Percentiles rank a stretch among this genome's conserved stretches.
Evolutionary conservation across 2,888 invertebrate species (phyloP).

Genomic region (Sericinus montela): DNA sequence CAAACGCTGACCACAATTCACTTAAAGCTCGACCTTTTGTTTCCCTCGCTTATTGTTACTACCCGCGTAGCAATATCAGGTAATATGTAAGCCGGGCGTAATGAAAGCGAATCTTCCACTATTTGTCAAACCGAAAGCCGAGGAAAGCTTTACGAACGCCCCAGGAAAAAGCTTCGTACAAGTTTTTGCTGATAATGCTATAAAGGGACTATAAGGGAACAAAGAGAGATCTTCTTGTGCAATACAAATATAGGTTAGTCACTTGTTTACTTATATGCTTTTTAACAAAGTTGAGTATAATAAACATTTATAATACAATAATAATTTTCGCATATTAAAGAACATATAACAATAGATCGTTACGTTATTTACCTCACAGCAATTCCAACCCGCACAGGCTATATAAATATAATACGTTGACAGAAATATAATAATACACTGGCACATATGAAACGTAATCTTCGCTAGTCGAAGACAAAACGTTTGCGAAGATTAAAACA

Average conservation of each 20-base stretch:
- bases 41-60: slow-evolving; percentile 41
- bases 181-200: slow-evolving; percentile 59
- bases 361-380: no score
- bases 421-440: no score
- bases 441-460: not conserved
- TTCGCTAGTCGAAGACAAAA: slow-evolving; percentile 25
- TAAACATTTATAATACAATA: no score
- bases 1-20: slow-evolving; percentile 30
- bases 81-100: slow-evolving; percentile 41
- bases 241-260: slow-evolving; percentile 58
- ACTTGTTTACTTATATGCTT: slow-evolving; percentile 39
- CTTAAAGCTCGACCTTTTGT: slow-evolving; percentile 32
- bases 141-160: slow-evolving; percentile 20
- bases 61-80: slow-evolving; percentile 43
- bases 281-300: no score
- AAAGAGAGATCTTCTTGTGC: slow-evolving; percentile 21
- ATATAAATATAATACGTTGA: no score
- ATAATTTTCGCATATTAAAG: no score
- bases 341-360: no score
- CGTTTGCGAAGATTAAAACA: slow-evolving; percentile 58
- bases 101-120: slow-evolving; percentile 56
- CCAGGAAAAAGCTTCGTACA: slow-evolving; percentile 39
- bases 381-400: no score
- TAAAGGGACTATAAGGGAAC: slow-evolving; percentile 36
- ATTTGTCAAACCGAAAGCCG: slow-evolving; percentile 47